Evolutionary conservation across 2,797 vertebrate species (phyloP).

Genomic region (Lagocephalus sceleratus): DNA sequence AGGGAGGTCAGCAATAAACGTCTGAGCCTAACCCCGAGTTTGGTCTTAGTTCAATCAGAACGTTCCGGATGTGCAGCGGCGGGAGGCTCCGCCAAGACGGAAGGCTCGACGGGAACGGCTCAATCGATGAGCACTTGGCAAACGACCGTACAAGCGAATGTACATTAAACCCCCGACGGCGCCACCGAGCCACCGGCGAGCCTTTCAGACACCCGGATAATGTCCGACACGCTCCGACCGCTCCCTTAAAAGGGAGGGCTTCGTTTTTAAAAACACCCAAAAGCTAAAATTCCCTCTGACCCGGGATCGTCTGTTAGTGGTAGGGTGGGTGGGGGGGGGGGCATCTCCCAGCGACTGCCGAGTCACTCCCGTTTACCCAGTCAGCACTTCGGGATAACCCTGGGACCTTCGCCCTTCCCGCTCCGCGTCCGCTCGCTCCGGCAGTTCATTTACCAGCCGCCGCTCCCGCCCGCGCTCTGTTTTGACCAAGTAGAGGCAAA

Average conservation of each 20-base stretch:
- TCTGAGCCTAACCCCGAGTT: conserved; percentile 51
- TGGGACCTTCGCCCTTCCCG: conserved; percentile 32
- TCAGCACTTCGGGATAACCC: conserved; percentile 37
- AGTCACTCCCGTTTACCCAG: background rate
- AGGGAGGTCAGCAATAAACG: conserved; percentile 66
- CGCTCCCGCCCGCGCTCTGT: conserved; percentile 54
- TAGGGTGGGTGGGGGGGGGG: too few species aligned
- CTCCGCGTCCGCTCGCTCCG: conserved; percentile 42
- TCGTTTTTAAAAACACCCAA: too few species aligned
- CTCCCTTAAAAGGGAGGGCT: conserved; percentile 1
- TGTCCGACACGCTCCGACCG: background rate
- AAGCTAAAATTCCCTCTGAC: too few species aligned
- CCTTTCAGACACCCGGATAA: background rate
- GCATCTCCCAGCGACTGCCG: background rate
- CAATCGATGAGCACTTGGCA: conserved; percentile 27
- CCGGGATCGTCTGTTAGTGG: too few species aligned
- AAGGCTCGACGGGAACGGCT: conserved; percentile 25
- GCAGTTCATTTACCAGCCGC: conserved; percentile 57
- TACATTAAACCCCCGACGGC: conserved; percentile 9
- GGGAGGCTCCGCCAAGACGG: conserved; percentile 15
- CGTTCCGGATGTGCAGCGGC: conserved; percentile 37
- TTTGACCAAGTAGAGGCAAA: conserved; percentile 81
- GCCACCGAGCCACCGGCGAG: conserved; percentile 2
- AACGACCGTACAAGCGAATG: conserved; percentile 2
- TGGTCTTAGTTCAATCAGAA: conserved; percentile 54